phyloP scores from a whole-genome alignment of 2,888 invertebrate species.

The Noctua fimbriata region DNA sequence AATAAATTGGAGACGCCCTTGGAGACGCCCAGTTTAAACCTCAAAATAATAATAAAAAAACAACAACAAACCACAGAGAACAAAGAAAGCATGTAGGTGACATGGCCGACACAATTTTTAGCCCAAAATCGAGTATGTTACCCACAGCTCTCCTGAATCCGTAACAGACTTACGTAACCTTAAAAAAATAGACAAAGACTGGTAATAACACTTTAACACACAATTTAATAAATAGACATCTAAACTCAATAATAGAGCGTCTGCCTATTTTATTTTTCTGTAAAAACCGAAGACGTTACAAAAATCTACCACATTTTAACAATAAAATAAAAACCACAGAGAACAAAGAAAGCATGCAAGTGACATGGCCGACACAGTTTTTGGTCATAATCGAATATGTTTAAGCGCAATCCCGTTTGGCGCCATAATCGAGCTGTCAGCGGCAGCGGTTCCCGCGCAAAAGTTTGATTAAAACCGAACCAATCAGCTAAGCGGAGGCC shows the following conservation, averaged over 20 bases:
- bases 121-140: conserved; percentile 73
- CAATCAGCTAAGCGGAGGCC: conserved; percentile 70
- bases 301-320: conserved; percentile 21
- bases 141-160: background rate
- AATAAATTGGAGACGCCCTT: background rate
- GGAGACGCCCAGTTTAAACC: conserved; percentile 10
- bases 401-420: conserved; percentile 66
- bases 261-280: background rate
- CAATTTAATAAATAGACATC: background rate
- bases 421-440: conserved; percentile 78
- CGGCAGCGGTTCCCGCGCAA: conserved; percentile 68
- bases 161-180: background rate
- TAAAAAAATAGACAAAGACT: too few species aligned
- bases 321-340: conserved; percentile 31
- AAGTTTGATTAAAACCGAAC: conserved; percentile 77
- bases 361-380: conserved; percentile 70
- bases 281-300: conserved; percentile 12
- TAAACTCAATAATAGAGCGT: background rate
- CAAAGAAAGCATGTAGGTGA: conserved; percentile 60
- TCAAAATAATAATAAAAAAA: conserved; percentile 17
- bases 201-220: too few species aligned
- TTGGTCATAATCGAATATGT: conserved; percentile 75
- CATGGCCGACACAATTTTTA: conserved; percentile 71
- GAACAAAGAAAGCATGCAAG: conserved; percentile 59
- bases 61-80: conserved; percentile 26